These are phyloP conservation scores for Apodemus agrarius DNA, from an alignment of 2,797 vertebrate genomes.

Conservation along the genomic window DNA sequence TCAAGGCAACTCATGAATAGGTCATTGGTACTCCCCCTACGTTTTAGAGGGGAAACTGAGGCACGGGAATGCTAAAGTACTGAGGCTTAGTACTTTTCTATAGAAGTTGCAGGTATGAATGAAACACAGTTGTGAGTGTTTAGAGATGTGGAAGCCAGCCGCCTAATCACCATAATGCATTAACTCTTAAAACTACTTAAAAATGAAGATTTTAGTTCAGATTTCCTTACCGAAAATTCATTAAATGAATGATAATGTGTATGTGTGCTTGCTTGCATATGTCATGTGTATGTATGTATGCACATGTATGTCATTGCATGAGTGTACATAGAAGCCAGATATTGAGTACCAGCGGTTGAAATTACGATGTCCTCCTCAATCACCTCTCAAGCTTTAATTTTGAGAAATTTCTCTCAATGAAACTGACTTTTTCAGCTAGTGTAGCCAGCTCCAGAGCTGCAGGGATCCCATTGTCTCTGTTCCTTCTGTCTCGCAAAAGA, in stretches of 20 bases:
- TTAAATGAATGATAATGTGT: not conserved
- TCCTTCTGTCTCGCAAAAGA: not conserved
- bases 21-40: not conserved
- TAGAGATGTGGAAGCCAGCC: not conserved
- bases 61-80: not conserved
- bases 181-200: not conserved
- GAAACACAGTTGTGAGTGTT: too few species aligned
- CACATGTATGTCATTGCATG: not conserved
- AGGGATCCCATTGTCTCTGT: not conserved
- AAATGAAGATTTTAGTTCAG: not conserved
- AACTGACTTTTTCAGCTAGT: not conserved
- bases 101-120: not conserved
- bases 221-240: not conserved
- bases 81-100: not conserved
- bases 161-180: not conserved
- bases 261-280: not conserved
- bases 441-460: not conserved
- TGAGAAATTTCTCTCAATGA: not conserved
- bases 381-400: not conserved
- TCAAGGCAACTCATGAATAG: constrained; percentile 27
- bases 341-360: not conserved
- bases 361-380: not conserved
- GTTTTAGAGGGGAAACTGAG: constrained; percentile 40
- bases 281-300: not conserved
- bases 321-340: not conserved